Evolutionary conservation across 2,113 vertebrate species (phyloP), one percentile per base, ranked within the genome.

Genomic region (Cariama cristata): DNA sequence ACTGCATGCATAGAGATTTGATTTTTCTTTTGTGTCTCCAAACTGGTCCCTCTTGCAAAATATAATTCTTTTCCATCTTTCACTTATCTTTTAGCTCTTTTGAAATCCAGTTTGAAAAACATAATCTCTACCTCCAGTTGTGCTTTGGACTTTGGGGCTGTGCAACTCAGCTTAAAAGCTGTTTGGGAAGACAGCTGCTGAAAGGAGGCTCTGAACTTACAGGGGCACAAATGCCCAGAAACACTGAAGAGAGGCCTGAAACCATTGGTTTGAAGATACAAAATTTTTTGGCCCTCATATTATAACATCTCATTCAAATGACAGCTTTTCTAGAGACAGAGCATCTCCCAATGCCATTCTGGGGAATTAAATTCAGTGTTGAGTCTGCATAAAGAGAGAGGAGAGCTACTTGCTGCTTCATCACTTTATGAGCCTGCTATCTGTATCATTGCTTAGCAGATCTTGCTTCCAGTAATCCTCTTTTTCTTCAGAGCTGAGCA

Each of bases 351-450:
- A 0, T 79, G 58, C 35, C 53, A 45, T 94, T 75, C 64, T 53
- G 50, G 62, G 62, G 64, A 87, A 89, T 89, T 56, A 81, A 94
- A 86, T 89, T 97, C 21, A 14, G 22, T 76, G 75, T 33, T 86
- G 79, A 91, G 66, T 79, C 86, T 85, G 76, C 71, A 90, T 71
- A 94, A 86, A 97, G 68, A 72, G 62, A 84, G 52, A 84, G n/a
- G 21, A 88, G 68, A 92, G 28, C 53, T 79, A 45, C 86, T 71
- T 95, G 89, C 86, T 93, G 49, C 47, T 86, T 94, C 88, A 81
- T 89, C 72, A 75, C 58, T 91, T 85, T 73, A 62, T 86, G 49
- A 92, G 28, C 72, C 47, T 81, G 52, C 72, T 71, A 79, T 85
- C 69, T 68, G 13, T 73, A 79, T 49, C 74, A 35, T 44, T 96